phyloP scores from a whole-genome alignment of 2,113 vertebrate species.

The Varanus salvator region DNA sequence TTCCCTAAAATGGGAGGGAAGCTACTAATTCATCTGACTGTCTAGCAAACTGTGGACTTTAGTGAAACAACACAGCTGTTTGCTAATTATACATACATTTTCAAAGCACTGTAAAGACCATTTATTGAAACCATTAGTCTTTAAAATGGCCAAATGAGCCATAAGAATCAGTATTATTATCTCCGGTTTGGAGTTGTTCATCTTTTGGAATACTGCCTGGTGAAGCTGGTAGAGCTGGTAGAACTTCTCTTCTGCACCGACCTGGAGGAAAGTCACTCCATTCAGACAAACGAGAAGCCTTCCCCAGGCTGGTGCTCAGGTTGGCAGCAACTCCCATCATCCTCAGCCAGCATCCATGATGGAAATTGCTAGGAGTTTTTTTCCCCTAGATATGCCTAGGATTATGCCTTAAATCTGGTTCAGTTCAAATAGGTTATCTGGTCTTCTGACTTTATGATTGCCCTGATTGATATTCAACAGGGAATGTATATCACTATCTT shows the following conservation, averaged over 20 bases:
- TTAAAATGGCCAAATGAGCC: background rate
- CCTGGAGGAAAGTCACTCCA: background rate
- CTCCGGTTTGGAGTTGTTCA: constrained; percentile 12
- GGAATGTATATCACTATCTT: too few relatives aligned
- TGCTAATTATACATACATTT: constrained; percentile 14
- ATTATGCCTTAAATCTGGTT: background rate
- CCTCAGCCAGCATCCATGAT: too few relatives aligned
- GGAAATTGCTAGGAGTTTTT: too few relatives aligned
- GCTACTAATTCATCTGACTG: constrained; percentile 12
- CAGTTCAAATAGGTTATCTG: background rate
- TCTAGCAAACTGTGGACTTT: background rate
- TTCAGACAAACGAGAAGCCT: too few relatives aligned
- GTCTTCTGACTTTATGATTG: background rate
- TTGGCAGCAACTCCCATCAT: too few relatives aligned
- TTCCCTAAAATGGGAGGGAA: background rate
- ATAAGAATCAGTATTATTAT: background rate
- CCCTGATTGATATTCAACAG: background rate
- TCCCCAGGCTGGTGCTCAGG: too few relatives aligned
- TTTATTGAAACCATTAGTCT: constrained; percentile 25
- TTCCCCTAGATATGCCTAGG: too few relatives aligned
- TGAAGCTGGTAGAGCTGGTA: background rate
- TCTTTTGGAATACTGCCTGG: constrained; percentile 11
- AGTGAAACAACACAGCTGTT: constrained; percentile 4
- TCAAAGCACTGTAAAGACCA: background rate
- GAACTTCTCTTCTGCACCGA: background rate